Base-by-base conservation (phyloP, 2,888 invertebrate genomes). In the Chaitophorus viminalis region DNA sequence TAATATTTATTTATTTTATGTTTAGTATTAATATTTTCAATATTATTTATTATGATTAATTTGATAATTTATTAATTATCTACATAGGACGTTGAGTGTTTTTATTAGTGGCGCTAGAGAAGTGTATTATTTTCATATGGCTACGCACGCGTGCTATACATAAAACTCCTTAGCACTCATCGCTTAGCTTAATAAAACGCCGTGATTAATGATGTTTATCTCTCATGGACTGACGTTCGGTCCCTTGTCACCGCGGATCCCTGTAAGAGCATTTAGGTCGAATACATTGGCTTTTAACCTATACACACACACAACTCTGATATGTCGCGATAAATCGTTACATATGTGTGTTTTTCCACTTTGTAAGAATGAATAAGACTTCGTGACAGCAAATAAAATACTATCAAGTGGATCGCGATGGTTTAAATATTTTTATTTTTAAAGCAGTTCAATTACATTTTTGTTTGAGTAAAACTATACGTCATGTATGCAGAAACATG, bases 141-240 rank as follows among this genome's bases (percentile, higher is more conserved):
- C 29, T 9, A 3, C 68, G 29, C 11, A 29, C 21, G 60, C 29
- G 25, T 11, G 2, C 68, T 29, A 11, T 68, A 68, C 68, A 17
- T n/a, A n/a, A 60, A 11, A 68, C 68, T 68, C 17, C 29, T 70
- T 70, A 29, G 3, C 70, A 70, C 70, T 21, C 36, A 21, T 65
- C 75, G 65, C 46, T 65, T 65, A 65, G 75, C 83, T 75, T 60
- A 84, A 84, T 84, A 84, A 84, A 75, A 84, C 75, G 6, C 6
- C 75, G 39, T 76, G 83, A 84, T 84, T 84, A 84, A 84, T 84
- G 75, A 75, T 54, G 39, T 76, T 75, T 76, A 76, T 84, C 39
- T 76, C 25, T 31, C 25, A 18, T 36, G 29, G 29, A 75, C 75
- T 18, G 74, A 65, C 83, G 39, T 29, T n/a, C 39, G 29, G 60